These are phyloP conservation scores for Pteropus rufus DNA, from an alignment of 2,797 vertebrate genomes.

Conservation along the genomic window DNA sequence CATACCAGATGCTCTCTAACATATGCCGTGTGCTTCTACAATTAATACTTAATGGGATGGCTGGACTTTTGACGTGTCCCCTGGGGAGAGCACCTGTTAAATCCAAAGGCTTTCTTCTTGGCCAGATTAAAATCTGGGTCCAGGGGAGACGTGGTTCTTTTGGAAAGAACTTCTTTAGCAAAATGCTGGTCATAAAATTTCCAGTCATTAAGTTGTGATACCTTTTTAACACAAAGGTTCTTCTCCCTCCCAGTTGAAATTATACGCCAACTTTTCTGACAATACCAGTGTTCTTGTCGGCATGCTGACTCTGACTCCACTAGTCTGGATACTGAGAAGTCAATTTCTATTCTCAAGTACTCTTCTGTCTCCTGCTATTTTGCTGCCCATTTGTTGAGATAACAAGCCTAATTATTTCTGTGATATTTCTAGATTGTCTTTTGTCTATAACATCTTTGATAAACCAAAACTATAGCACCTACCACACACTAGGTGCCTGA, in stretches of 20 bases:
- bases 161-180: neutral
- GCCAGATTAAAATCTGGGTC: neutral
- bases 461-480: neutral
- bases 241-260: neutral
- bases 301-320: neutral
- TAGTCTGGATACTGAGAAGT: neutral
- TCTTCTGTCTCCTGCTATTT: neutral
- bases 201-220: neutral
- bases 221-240: neutral
- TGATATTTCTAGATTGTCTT: neutral
- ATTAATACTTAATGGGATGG: neutral
- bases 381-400: neutral
- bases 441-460: neutral
- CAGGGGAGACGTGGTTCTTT: neutral
- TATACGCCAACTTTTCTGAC: neutral
- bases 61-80: neutral
- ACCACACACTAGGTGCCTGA: neutral
- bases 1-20: neutral
- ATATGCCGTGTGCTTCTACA: neutral
- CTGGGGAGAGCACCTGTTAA: neutral
- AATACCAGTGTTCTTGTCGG: neutral
- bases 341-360: neutral
- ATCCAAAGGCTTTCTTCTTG: neutral
- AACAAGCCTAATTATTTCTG: neutral
- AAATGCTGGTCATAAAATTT: neutral